phyloP scores from a whole-genome alignment of 2,888 invertebrate genomes.

The Gasteruption jaculator region DNA sequence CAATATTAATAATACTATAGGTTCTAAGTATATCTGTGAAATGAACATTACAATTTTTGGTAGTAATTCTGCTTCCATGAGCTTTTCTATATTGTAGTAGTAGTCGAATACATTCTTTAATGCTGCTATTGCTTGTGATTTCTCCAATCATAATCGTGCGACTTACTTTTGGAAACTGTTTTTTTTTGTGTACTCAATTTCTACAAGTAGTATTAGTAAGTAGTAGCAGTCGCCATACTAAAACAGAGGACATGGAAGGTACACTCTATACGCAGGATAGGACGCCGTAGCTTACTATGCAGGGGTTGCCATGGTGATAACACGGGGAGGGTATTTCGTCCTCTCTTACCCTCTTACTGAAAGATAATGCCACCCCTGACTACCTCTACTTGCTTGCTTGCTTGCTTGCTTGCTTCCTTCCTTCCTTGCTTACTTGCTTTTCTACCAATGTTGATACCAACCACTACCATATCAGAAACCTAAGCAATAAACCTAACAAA shows the following conservation, averaged over 20 bases:
- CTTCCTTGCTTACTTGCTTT: constrained; percentile 21
- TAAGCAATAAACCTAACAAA: constrained; percentile 43
- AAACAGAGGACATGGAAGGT: constrained; percentile 43
- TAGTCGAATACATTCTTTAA: no score
- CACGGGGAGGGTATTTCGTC: constrained; percentile 44
- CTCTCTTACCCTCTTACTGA: constrained; percentile 44
- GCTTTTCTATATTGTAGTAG: no score
- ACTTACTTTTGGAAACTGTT: no score
- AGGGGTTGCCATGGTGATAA: constrained; percentile 51
- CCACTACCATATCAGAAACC: constrained; percentile 44
- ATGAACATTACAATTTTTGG: no score
- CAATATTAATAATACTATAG: no score
- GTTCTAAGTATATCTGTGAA: no score
- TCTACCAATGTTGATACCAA: constrained; percentile 36
- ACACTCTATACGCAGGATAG: constrained; percentile 44
- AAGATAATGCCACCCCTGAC: constrained; percentile 46
- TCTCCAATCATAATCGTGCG: no score
- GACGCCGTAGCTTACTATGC: constrained; percentile 42
- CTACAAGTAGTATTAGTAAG: no score
- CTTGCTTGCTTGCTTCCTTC: neutral
- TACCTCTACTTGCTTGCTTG: constrained; percentile 21
- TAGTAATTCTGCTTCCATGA: no score
- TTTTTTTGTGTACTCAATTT: no score
- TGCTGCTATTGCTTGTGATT: no score
- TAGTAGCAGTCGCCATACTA: constrained; percentile 47